Percentiles rank a stretch among this genome's conserved stretches.
phyloP scores from a whole-genome alignment of 2,113 vertebrate species.

The Lichenostomus cassidix region DNA sequence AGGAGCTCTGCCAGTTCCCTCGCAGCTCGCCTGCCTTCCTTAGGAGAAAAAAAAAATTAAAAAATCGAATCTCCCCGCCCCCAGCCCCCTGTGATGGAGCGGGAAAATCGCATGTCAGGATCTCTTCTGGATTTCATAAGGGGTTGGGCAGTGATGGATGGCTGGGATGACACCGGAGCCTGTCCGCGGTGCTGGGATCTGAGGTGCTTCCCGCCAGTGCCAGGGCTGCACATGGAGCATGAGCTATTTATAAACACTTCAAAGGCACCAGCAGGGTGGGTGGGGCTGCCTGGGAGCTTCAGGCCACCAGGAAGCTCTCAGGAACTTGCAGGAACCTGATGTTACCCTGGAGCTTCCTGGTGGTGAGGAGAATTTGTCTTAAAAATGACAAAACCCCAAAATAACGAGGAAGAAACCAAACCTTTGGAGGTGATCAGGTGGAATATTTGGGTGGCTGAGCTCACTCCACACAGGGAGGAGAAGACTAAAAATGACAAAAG shows the following conservation, averaged over 20 bases:
- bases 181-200: constrained; percentile 17
- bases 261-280: background rate
- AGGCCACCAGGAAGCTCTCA: background rate
- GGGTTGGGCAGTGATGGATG: constrained; percentile 70
- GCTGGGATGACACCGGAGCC: background rate
- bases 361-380: too few relatives aligned
- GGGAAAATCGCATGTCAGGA: constrained; percentile 18
- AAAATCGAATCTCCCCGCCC: background rate
- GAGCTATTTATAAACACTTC: constrained; percentile 25
- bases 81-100: background rate
- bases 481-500: background rate
- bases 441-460: too few relatives aligned
- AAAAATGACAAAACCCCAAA: too few relatives aligned
- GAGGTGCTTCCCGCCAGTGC: background rate
- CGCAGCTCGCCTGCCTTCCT: background rate
- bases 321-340: background rate
- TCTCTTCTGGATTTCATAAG: constrained; percentile 66
- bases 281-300: background rate
- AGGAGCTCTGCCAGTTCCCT: constrained; percentile 67
- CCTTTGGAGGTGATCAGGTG: too few relatives aligned
- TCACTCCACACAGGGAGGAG: background rate
- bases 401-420: too few relatives aligned
- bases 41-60: background rate
- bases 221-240: background rate
- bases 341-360: background rate